Base-by-base conservation (phyloP, 2,113 vertebrate species). In the Melanotaenia duboulayi region DNA sequence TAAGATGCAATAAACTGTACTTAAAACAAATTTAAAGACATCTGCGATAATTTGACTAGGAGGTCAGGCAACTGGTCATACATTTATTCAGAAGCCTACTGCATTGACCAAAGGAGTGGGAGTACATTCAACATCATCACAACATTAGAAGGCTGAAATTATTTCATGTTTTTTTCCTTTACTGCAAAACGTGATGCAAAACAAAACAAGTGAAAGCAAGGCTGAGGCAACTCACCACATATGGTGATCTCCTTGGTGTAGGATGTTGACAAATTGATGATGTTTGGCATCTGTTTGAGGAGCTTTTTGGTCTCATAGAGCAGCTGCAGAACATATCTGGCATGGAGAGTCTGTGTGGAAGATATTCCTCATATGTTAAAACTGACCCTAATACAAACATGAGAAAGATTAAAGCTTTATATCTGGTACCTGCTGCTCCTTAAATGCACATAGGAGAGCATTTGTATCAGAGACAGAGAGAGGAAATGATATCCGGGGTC, bases 241-340 rank as follows among this genome's bases (percentile, higher is more conserved):
- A 90, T 79, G 1, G 92, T 99, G 86, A 99, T 93, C 71, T 97
- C 96, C 81, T 94, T 96, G 78, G 92, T 90, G 74, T 95, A 96
- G 64, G 94, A 95, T 39, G 96, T 97, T 0, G 93, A 95, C 85
- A 96, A 24, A 28, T 94, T 92, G 61, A 81, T 92, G 85, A 99
- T 93, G 84, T 98, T 99, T 46, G 97, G 96, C 95, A 96, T 95
- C 78, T 96, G 94, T 77, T 94, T 95, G 58, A 99, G 92, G 68
- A 96, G 90, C 65, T 93, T 97, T 89, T 91, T 96, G 11, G 96
- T 95, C 91, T 99, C 96, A 35, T 89, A 91, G 0, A 99, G 90
- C 14, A 99, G 89, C 84, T 96, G 95, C 68, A 99, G 83, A 7
- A 98, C 95, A 35, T 97, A 99, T 76, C 90, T 93, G 64, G 95